Percentiles rank a stretch among this genome's conserved stretches.
Conservation (phyloP, 2,113 vertebrate species). For the Cheilinus undulatus region DNA sequence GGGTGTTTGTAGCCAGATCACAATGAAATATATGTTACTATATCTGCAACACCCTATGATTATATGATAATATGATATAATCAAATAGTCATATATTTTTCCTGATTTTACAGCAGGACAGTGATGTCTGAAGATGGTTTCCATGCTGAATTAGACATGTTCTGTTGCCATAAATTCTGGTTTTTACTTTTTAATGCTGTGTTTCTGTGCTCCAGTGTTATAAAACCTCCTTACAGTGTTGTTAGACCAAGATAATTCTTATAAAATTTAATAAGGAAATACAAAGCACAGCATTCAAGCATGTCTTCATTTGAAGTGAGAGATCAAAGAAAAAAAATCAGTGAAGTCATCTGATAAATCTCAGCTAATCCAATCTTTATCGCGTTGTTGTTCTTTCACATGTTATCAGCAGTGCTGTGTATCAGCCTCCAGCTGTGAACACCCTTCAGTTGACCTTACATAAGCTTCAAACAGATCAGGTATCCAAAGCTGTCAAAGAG, state of each 20-base stretch:
- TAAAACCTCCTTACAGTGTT: background rate
- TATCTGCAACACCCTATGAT: no score
- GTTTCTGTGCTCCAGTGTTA: background rate
- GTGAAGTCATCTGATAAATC: background rate
- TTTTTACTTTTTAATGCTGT: no score
- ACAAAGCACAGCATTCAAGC: background rate
- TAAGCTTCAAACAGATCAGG: constrained; percentile 79
- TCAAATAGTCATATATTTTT: no score
- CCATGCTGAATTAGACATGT: no score
- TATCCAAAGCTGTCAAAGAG: constrained; percentile 90
- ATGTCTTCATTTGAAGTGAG: background rate
- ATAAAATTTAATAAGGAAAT: background rate
- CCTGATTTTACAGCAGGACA: no score
- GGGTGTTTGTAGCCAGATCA: no score
- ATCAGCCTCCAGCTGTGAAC: background rate
- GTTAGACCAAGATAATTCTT: no score
- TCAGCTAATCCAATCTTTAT: constrained; percentile 42
- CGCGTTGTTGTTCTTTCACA: constrained; percentile 24
- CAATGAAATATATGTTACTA: no score
- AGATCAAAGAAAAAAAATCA: constrained; percentile 14
- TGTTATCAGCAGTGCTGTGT: background rate
- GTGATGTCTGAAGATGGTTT: no score
- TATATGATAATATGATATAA: no score
- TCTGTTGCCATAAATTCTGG: no score
- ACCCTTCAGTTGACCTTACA: constrained; percentile 55